Conservation (phyloP, 2,113 vertebrate genomes). For the Gulo gulo region DNA sequence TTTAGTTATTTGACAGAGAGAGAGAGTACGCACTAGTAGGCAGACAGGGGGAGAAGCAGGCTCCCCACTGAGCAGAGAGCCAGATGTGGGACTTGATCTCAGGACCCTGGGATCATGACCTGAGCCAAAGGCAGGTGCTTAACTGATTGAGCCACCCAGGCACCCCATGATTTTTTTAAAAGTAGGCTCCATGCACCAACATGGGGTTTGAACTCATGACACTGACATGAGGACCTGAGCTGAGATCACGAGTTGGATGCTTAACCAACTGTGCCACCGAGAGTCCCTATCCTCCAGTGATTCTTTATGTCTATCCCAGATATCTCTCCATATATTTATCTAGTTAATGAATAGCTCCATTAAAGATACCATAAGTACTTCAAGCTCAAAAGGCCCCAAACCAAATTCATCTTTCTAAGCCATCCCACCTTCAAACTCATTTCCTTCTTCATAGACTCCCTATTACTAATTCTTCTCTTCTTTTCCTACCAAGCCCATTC, state of each 20-base stretch:
- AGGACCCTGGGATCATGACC: not conserved
- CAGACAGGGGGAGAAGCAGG: not conserved
- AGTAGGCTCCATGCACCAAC: not conserved
- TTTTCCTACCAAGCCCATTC: not conserved
- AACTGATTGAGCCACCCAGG: not conserved
- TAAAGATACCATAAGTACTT: not conserved
- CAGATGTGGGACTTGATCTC: not conserved
- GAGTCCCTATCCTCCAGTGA: not conserved
- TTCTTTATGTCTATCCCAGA: not conserved
- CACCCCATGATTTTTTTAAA: not conserved
- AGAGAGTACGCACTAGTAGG: not conserved
- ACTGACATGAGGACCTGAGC: not conserved
- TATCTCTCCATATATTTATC: not conserved
- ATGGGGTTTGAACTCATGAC: not conserved
- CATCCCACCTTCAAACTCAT: not conserved
- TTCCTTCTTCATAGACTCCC: not conserved
- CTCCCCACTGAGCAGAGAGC: not conserved
- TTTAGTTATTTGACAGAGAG: not conserved
- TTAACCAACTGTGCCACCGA: not conserved
- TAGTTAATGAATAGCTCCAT: not conserved
- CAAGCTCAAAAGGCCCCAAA: not conserved
- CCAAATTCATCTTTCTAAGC: not conserved
- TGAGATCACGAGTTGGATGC: not conserved
- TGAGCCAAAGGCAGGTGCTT: not conserved
- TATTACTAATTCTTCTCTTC: not conserved